phyloP scores from a whole-genome alignment of 2,797 vertebrate genomes.

The Poeciliopsis gracilis region DNA sequence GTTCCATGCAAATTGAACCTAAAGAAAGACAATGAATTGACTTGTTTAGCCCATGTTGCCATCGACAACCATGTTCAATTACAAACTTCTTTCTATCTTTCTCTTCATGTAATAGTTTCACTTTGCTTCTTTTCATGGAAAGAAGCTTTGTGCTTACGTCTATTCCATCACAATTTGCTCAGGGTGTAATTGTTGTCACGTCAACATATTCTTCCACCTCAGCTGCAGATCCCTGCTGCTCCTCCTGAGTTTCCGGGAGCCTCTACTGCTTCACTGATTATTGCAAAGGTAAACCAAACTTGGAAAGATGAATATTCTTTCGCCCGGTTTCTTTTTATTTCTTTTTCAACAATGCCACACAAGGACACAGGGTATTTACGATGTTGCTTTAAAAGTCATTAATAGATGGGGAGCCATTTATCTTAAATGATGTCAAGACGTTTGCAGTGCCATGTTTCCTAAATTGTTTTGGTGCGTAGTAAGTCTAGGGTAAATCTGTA shows the following conservation, averaged over 20 bases:
- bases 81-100: neutral
- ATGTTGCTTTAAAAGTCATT: neutral
- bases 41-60: neutral
- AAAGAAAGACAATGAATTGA: neutral
- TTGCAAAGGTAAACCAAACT: neutral
- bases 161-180: neutral
- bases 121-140: neutral
- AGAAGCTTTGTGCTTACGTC: neutral
- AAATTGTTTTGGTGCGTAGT: neutral
- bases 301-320: neutral
- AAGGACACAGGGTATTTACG: neutral
- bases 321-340: neutral
- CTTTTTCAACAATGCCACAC: neutral
- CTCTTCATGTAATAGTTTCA: neutral
- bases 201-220: neutral
- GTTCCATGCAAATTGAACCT: neutral
- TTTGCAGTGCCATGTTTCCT: neutral
- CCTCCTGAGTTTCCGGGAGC: neutral
- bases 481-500: neutral
- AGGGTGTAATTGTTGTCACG: neutral
- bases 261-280: neutral
- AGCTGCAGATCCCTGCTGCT: neutral
- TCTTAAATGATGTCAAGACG: neutral
- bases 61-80: neutral
- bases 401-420: neutral